phyloP scores from a whole-genome alignment of 1,140 invertebrate species.

The Harpegnathos saltator region DNA sequence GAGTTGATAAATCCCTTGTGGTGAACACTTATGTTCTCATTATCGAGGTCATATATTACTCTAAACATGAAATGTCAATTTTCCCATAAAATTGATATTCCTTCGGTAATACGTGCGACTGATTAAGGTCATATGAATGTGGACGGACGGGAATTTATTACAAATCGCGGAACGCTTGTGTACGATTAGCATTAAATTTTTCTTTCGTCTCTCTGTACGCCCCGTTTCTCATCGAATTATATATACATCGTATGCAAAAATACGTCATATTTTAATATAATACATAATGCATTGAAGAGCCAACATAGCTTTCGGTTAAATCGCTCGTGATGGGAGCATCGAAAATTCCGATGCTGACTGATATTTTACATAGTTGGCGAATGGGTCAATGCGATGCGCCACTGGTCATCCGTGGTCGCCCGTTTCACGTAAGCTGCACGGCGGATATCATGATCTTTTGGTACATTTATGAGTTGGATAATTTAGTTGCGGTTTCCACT shows the following conservation, averaged over 20 bases:
- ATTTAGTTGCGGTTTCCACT: slow-evolving; percentile 35
- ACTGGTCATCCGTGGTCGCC: slow-evolving; percentile 14
- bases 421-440: slow-evolving; percentile 49
- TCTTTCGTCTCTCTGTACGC: not conserved
- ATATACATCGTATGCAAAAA: not conserved
- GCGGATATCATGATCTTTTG: slow-evolving; percentile 31
- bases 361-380: slow-evolving; percentile 43
- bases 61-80: not conserved
- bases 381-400: slow-evolving; percentile 50
- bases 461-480: slow-evolving; percentile 39
- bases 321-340: slow-evolving; percentile 35
- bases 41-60: not conserved
- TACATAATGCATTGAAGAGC: slow-evolving; percentile 29
- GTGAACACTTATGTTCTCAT: not conserved
- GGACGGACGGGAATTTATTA: too few relatives aligned
- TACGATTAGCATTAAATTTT: not conserved
- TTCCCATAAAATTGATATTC: too few relatives aligned
- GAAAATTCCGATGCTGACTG: slow-evolving; percentile 33
- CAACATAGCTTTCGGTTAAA: slow-evolving; percentile 46
- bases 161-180: not conserved
- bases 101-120: too few relatives aligned
- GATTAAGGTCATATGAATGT: too few relatives aligned
- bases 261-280: slow-evolving; percentile 47
- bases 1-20: not conserved
- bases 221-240: not conserved